These are phyloP conservation scores for Dermatophagoides farinae DNA, from an alignment of 1,140 invertebrate genomes.

Conservation along the genomic window DNA sequence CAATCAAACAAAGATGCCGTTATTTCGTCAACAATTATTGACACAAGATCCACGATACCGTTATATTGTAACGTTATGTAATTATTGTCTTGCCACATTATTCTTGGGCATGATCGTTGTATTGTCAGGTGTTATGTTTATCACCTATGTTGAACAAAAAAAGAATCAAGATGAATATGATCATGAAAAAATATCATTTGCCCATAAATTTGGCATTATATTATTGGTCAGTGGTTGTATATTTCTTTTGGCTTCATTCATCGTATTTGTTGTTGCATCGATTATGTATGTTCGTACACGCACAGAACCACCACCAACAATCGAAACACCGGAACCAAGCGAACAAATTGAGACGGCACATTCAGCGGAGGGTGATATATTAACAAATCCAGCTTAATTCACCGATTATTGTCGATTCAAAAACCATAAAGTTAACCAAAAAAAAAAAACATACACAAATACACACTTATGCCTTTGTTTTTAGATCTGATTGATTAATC, in stretches of 20 bases:
- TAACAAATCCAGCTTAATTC: too few relatives aligned
- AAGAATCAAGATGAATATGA: neutral
- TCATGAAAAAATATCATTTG: neutral
- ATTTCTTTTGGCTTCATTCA: neutral
- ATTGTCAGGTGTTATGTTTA: constrained; percentile 9
- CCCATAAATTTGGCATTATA: neutral
- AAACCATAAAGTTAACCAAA: too few relatives aligned
- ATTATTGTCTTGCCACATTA: neutral
- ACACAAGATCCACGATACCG: neutral
- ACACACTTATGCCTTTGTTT: too few relatives aligned
- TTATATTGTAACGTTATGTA: neutral
- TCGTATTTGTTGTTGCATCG: constrained; percentile 1
- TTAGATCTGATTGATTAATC: too few relatives aligned
- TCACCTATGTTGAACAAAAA: neutral
- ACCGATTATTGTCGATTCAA: too few relatives aligned
- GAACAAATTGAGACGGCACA: too few relatives aligned
- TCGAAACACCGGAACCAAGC: neutral
- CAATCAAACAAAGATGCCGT: neutral
- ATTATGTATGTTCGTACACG: constrained; percentile 5
- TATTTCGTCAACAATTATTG: neutral
- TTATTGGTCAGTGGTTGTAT: neutral
- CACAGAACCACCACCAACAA: neutral
- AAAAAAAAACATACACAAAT: too few relatives aligned
- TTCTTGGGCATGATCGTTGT: constrained; percentile 7
- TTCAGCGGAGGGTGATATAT: too few relatives aligned